phyloP scores from a whole-genome alignment of 2,113 vertebrate species.

The Neogale vison region DNA sequence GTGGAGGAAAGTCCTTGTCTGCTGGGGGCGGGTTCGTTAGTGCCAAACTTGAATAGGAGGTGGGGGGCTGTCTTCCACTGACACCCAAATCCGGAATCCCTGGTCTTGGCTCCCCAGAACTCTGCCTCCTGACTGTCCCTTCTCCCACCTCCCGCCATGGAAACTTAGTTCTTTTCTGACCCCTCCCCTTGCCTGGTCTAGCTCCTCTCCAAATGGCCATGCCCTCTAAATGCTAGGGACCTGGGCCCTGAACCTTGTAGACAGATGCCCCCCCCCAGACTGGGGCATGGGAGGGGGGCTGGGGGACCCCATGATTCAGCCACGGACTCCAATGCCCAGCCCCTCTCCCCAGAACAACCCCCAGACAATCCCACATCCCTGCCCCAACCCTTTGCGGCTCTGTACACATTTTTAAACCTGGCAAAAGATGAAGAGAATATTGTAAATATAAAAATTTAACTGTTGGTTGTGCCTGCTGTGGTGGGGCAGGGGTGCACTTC shows the following conservation, averaged over 20 bases:
- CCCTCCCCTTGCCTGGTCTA: conserved; percentile 60
- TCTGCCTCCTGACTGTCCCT: conserved; percentile 35
- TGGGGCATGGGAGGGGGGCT: conserved; percentile 67
- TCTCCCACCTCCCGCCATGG: not conserved
- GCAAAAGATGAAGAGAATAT: conserved; percentile 84
- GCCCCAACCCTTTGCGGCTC: conserved; percentile 70
- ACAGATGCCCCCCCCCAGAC: conserved; percentile 47
- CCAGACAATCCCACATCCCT: conserved; percentile 12
- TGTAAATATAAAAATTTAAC: conserved; percentile 85
- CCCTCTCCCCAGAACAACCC: conserved; percentile 59
- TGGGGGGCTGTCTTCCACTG: conserved; percentile 40
- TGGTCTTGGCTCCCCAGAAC: conserved; percentile 46
- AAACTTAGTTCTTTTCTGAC: conserved; percentile 56
- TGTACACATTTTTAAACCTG: conserved; percentile 85
- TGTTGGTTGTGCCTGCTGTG: conserved; percentile 66
- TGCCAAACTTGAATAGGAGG: conserved; percentile 64
- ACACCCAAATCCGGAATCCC: conserved; percentile 38
- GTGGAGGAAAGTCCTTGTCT: not conserved
- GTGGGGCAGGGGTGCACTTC: not conserved
- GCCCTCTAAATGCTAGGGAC: conserved; percentile 67
- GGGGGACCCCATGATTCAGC: conserved; percentile 78
- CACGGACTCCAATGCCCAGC: conserved; percentile 79
- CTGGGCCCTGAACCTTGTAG: conserved; percentile 69
- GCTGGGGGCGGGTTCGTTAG: conserved; percentile 6
- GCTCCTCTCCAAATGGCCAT: conserved; percentile 71